A percentile compares a stretch with the other conserved stretches of the same genome.
These are phyloP conservation scores for Scaptomyza montana DNA, from an alignment of 1,140 invertebrate genomes.

Conservation along the genomic window DNA sequence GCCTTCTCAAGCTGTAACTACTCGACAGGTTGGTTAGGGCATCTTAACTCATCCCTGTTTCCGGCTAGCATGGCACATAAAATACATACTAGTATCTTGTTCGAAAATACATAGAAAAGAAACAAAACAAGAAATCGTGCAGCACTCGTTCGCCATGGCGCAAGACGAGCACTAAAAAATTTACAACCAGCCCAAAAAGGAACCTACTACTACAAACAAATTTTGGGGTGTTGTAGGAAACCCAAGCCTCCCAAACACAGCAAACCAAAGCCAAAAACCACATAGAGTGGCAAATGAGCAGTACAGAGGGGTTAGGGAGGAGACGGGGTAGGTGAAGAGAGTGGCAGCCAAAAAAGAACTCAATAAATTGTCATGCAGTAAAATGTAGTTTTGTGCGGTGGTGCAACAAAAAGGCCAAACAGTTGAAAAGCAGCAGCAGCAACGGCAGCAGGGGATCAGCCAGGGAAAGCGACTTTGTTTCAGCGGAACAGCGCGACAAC, in stretches of 20 bases:
- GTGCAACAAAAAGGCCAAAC: constrained; percentile 27
- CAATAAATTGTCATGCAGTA: constrained; percentile 83
- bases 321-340: neutral
- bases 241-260: neutral
- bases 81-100: constrained; percentile 49
- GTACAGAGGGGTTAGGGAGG: neutral
- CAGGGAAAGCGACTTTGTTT: constrained; percentile 75
- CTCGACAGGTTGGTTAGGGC: constrained; percentile 35
- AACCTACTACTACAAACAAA: constrained; percentile 40
- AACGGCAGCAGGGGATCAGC: constrained; percentile 30
- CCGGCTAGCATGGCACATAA: constrained; percentile 57
- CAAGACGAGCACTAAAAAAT: constrained; percentile 49
- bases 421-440: constrained; percentile 9
- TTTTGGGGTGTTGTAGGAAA: neutral
- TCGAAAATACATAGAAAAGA: constrained; percentile 44
- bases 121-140: constrained; percentile 52
- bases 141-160: constrained; percentile 45
- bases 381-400: constrained; percentile 66
- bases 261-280: constrained; percentile 36
- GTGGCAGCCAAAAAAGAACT: constrained; percentile 58
- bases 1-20: neutral
- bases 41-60: neutral
- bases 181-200: constrained; percentile 66
- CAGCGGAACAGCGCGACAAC: constrained; percentile 58
- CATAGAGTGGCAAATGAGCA: constrained; percentile 47